Evolutionary conservation across 2,888 invertebrate genomes (phyloP), one percentile per base, ranked within the genome.

Genomic region (Blastobasis lacticolella): DNA sequence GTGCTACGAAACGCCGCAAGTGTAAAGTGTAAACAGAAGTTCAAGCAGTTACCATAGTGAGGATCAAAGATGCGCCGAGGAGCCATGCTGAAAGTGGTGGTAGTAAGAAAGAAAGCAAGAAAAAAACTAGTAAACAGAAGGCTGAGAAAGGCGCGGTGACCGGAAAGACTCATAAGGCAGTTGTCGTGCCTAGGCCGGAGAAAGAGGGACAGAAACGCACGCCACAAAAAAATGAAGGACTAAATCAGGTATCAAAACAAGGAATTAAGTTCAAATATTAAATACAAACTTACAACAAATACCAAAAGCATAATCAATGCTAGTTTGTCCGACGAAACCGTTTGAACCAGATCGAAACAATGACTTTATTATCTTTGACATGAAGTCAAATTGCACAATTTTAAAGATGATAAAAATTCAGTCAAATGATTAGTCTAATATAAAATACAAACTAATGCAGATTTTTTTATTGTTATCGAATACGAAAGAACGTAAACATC

Each of bases 11-110:
- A 43, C 23, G 48, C 46, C 51, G 51, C 44, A 37, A 53, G 48
- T 52, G 52, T 49, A 48, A 50, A 47, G 47, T 49, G 48, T 54
- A 51, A 53, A 37, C 50, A 52, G 37, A 8, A 52, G 50, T 49
- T 54, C 54, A 58, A 54, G 73, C 77, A 90, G 91, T 90, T 81
- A 89, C 90, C 91, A 92, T 91, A 89, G 91, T 92, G 91, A 89
- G 91, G 85, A 89, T 91, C 79, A 91, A 91, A 81, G 91, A 91
- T 85, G 80, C 89, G 64, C 81, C 88, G 70, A 89, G 89, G 75
- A 89, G 79, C 78, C 89, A 90, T 90, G 90, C 89, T 81, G 90
- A 89, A 81, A 90, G 89, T 77, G 79, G 86, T 67, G 73, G 88
- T 80, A 81, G 89, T 86, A 89, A 89, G 86, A 89, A 90, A 86